Conservation (phyloP, 2,888 invertebrate species). For the Aphodius granarius region DNA sequence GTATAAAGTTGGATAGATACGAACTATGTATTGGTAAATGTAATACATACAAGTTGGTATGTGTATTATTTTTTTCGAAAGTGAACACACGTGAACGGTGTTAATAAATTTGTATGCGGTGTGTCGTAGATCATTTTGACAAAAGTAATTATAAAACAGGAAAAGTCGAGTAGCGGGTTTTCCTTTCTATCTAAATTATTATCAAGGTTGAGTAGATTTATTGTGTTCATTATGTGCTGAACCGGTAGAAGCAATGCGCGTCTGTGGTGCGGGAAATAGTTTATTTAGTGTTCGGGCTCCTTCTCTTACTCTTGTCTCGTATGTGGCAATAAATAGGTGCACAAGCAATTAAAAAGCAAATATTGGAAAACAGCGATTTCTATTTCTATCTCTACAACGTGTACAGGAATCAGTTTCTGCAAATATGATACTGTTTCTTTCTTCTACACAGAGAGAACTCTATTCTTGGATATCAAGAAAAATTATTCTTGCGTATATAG, state of each 20-base stretch:
- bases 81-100: not conserved
- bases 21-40: not conserved
- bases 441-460: no score
- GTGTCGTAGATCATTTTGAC: slow-evolving; percentile 11
- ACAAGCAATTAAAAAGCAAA: not conserved
- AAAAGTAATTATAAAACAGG: slow-evolving; percentile 13
- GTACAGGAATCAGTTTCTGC: no score
- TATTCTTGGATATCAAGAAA: no score
- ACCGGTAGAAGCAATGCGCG: not conserved
- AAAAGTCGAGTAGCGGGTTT: not conserved
- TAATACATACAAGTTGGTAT: no score
- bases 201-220: slow-evolving; percentile 9
- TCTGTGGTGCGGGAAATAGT: not conserved
- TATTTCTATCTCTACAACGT: no score
- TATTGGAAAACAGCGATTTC: not conserved
- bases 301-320: not conserved
- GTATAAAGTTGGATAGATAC: not conserved
- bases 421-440: no score
- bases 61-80: not conserved
- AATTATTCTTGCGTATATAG: no score
- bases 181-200: slow-evolving; percentile 14
- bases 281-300: not conserved
- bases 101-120: not conserved
- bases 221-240: not conserved
- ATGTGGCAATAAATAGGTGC: not conserved